Evolutionary conservation across 2,888 invertebrate species (phyloP).

Genomic region (Nomada lathburiana): DNA sequence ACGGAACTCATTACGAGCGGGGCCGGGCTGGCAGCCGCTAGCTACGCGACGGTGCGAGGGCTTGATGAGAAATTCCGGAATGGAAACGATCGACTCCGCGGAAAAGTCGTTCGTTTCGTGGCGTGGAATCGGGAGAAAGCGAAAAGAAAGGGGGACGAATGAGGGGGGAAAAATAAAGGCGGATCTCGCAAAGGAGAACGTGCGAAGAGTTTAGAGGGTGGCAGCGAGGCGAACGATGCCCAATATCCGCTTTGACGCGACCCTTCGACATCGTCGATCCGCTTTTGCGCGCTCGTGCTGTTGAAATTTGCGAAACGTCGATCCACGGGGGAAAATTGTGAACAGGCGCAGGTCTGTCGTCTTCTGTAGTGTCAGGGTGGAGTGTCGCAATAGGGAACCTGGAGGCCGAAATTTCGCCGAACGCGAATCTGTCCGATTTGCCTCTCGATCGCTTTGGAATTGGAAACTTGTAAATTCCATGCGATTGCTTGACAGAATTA

Average conservation of each 20-base stretch:
- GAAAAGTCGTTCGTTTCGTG: slow-evolving; percentile 47
- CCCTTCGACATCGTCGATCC: not conserved
- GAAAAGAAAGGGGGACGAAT: not conserved
- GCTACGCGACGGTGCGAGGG: slow-evolving; percentile 38
- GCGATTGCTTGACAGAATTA: not conserved
- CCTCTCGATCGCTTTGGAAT: slow-evolving; percentile 13
- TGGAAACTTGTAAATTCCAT: slow-evolving; percentile 48
- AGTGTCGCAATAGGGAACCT: not conserved
- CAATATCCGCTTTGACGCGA: slow-evolving; percentile 66
- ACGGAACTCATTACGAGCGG: slow-evolving; percentile 68
- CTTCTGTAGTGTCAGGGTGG: not conserved
- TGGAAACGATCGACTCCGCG: slow-evolving; percentile 66
- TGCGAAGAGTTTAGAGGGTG: slow-evolving; percentile 41
- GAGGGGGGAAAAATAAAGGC: slow-evolving; percentile 14
- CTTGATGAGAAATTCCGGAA: slow-evolving; percentile 71
- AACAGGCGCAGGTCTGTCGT: not conserved
- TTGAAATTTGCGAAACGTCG: not conserved
- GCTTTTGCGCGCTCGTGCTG: not conserved
- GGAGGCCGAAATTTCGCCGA: not conserved
- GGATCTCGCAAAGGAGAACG: slow-evolving; percentile 41
- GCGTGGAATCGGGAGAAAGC: slow-evolving; percentile 24
- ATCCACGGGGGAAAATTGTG: not conserved
- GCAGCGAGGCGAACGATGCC: slow-evolving; percentile 46
- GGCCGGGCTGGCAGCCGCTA: slow-evolving; percentile 34
- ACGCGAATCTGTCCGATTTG: not conserved